Evolutionary conservation across 2,888 invertebrate genomes (phyloP), one percentile per base, ranked within the genome.

Genomic region (Ischnus inquisitorius): DNA sequence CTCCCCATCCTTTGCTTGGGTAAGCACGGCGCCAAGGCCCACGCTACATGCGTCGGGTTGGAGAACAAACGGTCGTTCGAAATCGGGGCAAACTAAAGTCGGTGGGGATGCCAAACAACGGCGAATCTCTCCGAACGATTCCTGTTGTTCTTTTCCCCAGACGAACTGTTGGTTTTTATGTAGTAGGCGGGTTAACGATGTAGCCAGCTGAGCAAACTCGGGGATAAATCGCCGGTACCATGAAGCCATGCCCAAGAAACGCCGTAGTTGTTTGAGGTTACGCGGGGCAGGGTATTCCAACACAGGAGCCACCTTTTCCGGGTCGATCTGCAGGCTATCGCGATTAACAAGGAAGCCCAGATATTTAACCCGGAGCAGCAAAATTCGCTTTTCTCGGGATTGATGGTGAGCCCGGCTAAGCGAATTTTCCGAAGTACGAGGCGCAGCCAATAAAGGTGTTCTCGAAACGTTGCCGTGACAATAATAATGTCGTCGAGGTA

Each of bases 371-470:
- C 60, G 12, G 41, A 25, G 2, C 71, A 41, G n/a, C 41, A 72
- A n/a, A 74, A 74, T 28, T 64, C 34, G 34, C 74, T 62, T 12
- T 74, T 62, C 0, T 78, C 78, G 1, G 62, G 60, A n/a, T 76
- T 76, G n/a, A 77, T 71, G 1, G 62, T 68, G 0, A 88, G 82
- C 39, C 87, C 89, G 28, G 86, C 90, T 34, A 77, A 89, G 86
- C 6, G 89, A 88, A 86, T 90, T 81, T 22, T 86, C 46, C 14
- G 54, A 65, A 80, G 90, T 88, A 80, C 79, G 57, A 5, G 3
- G 5, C 89, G 85, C 3, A 85, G 16, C 78, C 76, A 77, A 0
- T 12, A 8, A 0, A 85, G 19, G 12, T 87, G 86, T 14, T 85
- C 77, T 3, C 82, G 71, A 16, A 85, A 87, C 1, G 82, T 85